Evolutionary conservation across 2,113 vertebrate genomes (phyloP).

Genomic region (Epinephelus cyanopodus): DNA sequence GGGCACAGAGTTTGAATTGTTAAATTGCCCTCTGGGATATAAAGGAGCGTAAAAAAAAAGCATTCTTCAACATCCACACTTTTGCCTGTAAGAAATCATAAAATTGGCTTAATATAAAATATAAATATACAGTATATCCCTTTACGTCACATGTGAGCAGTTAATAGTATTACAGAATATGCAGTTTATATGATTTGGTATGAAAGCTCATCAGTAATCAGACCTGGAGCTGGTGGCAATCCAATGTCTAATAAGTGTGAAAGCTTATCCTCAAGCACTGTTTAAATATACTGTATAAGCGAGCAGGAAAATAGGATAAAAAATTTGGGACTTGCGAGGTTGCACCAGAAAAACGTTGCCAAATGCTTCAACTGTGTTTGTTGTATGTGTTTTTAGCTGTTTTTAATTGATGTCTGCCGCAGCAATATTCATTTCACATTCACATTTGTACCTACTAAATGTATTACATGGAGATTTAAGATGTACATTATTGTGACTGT

Average conservation of each 20-base stretch:
- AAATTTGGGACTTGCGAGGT: background rate
- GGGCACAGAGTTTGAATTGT: constrained; percentile 18
- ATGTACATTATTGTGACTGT: constrained; percentile 6
- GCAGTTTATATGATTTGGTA: constrained; percentile 23
- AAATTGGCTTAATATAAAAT: constrained; percentile 1
- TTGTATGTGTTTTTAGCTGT: background rate
- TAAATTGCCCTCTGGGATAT: background rate
- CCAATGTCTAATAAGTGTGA: constrained; percentile 47
- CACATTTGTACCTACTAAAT: constrained; percentile 9
- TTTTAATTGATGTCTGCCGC: constrained; percentile 36
- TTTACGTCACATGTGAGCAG: constrained; percentile 15
- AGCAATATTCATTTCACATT: constrained; percentile 22
- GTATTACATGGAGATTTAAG: constrained; percentile 31
- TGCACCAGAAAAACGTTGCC: background rate
- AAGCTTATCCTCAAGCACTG: constrained; percentile 41
- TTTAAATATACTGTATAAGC: constrained; percentile 36
- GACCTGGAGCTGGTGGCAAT: constrained; percentile 30
- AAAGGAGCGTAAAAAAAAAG: background rate
- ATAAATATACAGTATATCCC: background rate
- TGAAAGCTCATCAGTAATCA: constrained; percentile 28
- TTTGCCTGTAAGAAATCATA: background rate
- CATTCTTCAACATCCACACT: background rate
- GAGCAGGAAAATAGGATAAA: constrained; percentile 16
- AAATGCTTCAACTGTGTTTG: background rate
- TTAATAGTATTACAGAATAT: constrained; percentile 50